Evolutionary conservation across 1,140 invertebrate genomes (phyloP).

Genomic region (Theocolax elegans): DNA sequence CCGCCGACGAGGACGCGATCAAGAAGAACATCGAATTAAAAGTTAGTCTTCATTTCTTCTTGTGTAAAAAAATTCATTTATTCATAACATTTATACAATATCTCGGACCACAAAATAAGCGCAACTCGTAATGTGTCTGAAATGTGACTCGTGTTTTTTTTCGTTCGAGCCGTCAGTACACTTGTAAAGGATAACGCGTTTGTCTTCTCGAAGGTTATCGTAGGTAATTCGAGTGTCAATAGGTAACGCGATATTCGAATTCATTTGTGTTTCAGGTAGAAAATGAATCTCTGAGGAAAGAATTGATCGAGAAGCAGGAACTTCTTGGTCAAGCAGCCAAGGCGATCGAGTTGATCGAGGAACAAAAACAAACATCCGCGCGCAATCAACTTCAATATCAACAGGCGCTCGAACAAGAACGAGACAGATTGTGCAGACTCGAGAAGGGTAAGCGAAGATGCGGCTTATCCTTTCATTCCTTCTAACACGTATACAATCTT

Average conservation of each 20-base stretch:
- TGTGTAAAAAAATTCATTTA: no score
- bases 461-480: not conserved
- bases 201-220: no score
- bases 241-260: no score
- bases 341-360: slow-evolving; percentile 79
- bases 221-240: no score
- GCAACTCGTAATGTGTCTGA: no score
- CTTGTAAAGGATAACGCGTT: no score
- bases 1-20: slow-evolving; percentile 71
- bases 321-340: slow-evolving; percentile 84
- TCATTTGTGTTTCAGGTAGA: slow-evolving; percentile 71
- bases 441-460: slow-evolving; percentile 51
- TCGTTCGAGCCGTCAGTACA: no score
- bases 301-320: slow-evolving; percentile 84
- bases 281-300: slow-evolving; percentile 80
- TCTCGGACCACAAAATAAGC: no score
- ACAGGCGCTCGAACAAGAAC: slow-evolving; percentile 58
- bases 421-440: slow-evolving; percentile 55
- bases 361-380: slow-evolving; percentile 66
- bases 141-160: no score
- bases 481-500: not conserved
- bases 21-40: slow-evolving; percentile 84
- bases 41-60: slow-evolving; percentile 70
- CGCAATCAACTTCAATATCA: slow-evolving; percentile 58
- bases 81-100: no score